Evolutionary conservation across 2,888 invertebrate species (phyloP).

Genomic region (Lomographa bimaculata): DNA sequence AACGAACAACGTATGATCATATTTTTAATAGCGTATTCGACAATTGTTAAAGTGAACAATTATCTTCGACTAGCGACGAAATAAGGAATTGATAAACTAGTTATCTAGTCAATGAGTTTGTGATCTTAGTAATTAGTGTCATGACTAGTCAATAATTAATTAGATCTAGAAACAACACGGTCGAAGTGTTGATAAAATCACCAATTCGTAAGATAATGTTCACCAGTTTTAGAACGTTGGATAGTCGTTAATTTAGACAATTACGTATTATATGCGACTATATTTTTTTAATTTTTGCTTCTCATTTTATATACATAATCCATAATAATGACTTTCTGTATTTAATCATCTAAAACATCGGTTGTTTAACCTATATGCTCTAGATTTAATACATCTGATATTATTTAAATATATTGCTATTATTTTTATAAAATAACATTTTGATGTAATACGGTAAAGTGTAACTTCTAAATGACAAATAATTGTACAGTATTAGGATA

Average conservation of each 20-base stretch:
- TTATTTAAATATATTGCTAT: background rate
- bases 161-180: slow-evolving; percentile 1
- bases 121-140: slow-evolving; percentile 59
- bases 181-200: background rate
- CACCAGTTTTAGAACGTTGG: slow-evolving; percentile 2
- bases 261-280: too few species aligned
- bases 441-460: slow-evolving; percentile 61
- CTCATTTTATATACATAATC: too few species aligned
- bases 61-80: slow-evolving; percentile 50
- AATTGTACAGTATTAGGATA: slow-evolving; percentile 60
- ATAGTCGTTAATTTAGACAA: background rate
- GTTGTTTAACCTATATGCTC: too few species aligned
- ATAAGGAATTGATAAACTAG: slow-evolving; percentile 70
- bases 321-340: too few species aligned
- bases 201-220: background rate
- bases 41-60: too few species aligned
- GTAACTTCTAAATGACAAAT: slow-evolving; percentile 77
- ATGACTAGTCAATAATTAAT: slow-evolving; percentile 13
- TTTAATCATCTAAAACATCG: too few species aligned
- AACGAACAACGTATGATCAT: too few species aligned
- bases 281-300: too few species aligned
- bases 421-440: slow-evolving; percentile 29
- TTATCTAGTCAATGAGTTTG: slow-evolving; percentile 71
- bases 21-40: too few species aligned
- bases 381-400: too few species aligned